Conservation (phyloP, 2,888 invertebrate species). For the Tipula helvola region DNA sequence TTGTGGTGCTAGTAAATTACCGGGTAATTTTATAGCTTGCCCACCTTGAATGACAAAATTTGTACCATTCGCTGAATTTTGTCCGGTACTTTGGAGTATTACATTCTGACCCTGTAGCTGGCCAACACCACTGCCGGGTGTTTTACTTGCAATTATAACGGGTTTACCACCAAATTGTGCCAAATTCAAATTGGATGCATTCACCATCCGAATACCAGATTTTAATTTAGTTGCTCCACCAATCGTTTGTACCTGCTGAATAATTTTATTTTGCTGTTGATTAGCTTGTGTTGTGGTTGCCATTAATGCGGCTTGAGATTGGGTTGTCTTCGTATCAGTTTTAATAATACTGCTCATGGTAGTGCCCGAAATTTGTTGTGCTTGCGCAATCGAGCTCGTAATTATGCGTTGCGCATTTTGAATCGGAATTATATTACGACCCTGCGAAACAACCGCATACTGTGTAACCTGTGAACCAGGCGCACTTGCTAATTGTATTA, state of each 20-base stretch:
- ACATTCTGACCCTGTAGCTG: slow-evolving; percentile 33
- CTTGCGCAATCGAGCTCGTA: slow-evolving; percentile 20
- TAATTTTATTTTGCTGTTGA: slow-evolving; percentile 10
- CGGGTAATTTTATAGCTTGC: slow-evolving; percentile 32
- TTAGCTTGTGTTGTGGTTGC: not conserved
- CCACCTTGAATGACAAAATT: slow-evolving; percentile 29
- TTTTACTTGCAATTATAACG: slow-evolving; percentile 39
- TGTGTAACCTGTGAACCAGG: slow-evolving; percentile 33
- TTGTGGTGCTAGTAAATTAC: slow-evolving; percentile 24
- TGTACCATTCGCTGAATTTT: slow-evolving; percentile 15
- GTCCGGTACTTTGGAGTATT: slow-evolving; percentile 29
- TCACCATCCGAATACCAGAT: slow-evolving; percentile 37
- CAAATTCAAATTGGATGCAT: slow-evolving; percentile 36
- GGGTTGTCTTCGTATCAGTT: slow-evolving; percentile 1
- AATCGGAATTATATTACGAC: slow-evolving; percentile 35
- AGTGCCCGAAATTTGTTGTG: slow-evolving; percentile 14
- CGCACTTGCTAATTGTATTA: slow-evolving; percentile 39
- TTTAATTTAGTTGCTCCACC: slow-evolving; percentile 22
- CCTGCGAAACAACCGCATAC: slow-evolving; percentile 40
- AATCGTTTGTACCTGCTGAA: slow-evolving; percentile 23
- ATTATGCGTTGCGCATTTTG: slow-evolving; percentile 24
- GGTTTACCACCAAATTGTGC: slow-evolving; percentile 45
- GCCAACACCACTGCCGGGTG: slow-evolving; percentile 17
- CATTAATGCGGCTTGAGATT: not conserved
- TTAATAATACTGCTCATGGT: slow-evolving; percentile 20